These are phyloP conservation scores for Drosophila yakuba DNA, from an alignment of 1,140 invertebrate species.

Conservation along the genomic window DNA sequence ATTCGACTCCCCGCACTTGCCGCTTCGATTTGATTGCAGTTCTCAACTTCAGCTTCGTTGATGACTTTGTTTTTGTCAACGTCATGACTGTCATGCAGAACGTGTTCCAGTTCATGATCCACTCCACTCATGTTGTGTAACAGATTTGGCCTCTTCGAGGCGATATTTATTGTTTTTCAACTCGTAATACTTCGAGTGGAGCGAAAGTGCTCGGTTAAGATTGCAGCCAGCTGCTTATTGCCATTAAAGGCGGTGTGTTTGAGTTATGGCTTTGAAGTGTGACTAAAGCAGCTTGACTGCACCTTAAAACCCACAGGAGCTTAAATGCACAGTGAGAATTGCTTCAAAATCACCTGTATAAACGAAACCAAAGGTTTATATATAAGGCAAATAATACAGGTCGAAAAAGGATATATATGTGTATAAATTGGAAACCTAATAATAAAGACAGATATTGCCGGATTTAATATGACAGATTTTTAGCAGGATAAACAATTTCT, in stretches of 20 bases:
- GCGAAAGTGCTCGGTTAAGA: slow-evolving; percentile 34
- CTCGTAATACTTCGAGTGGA: slow-evolving; percentile 49
- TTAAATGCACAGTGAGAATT: not conserved
- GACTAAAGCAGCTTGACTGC: slow-evolving; percentile 15
- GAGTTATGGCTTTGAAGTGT: slow-evolving; percentile 39
- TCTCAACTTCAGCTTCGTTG: slow-evolving; percentile 68
- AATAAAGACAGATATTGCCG: too few relatives aligned
- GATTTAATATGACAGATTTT: not conserved
- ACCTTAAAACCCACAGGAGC: not conserved
- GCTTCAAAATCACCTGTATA: too few relatives aligned
- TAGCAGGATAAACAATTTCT: not conserved
- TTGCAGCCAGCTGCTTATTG: slow-evolving; percentile 45
- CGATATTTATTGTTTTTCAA: slow-evolving; percentile 68
- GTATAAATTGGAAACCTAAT: not conserved
- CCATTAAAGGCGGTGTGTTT: slow-evolving; percentile 49
- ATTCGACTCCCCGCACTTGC: too few relatives aligned
- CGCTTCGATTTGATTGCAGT: slow-evolving; percentile 61
- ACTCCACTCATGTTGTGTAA: slow-evolving; percentile 38
- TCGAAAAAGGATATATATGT: not conserved
- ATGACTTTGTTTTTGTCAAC: slow-evolving; percentile 73
- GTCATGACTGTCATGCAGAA: slow-evolving; percentile 59
- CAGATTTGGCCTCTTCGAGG: slow-evolving; percentile 40
- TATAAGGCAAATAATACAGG: too few relatives aligned
- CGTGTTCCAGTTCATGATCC: slow-evolving; percentile 47
- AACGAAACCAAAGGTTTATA: not conserved